Evolutionary conservation across 2,888 invertebrate species (phyloP).

Genomic region (Hoplodrina ambigua): DNA sequence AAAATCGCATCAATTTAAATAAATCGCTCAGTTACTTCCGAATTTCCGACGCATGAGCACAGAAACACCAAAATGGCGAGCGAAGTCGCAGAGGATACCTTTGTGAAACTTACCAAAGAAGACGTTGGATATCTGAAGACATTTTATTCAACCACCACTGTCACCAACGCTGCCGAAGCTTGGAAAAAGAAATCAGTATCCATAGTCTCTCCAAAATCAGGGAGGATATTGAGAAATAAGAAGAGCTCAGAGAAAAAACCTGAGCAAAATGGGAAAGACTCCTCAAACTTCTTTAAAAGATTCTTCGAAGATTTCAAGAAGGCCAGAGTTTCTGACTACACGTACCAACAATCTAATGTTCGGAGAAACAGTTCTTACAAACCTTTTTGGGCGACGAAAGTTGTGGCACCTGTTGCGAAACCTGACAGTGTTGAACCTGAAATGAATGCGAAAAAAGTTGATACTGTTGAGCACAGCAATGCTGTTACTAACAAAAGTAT

Average conservation of each 20-base stretch:
- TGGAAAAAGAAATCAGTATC: slow-evolving; percentile 83
- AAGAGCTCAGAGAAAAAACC: slow-evolving; percentile 44
- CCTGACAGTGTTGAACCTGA: slow-evolving; percentile 44
- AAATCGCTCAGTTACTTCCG: slow-evolving; percentile 48
- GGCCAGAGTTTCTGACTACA: slow-evolving; percentile 80
- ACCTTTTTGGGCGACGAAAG: slow-evolving; percentile 84
- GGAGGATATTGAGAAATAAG: slow-evolving; percentile 73
- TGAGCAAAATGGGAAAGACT: slow-evolving; percentile 55
- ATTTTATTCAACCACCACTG: slow-evolving; percentile 69
- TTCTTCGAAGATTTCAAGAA: slow-evolving; percentile 80
- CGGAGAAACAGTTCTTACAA: slow-evolving; percentile 78
- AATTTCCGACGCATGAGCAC: slow-evolving; percentile 39
- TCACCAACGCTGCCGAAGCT: slow-evolving; percentile 69
- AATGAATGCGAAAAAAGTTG: slow-evolving; percentile 42
- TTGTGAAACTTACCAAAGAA: slow-evolving; percentile 76
- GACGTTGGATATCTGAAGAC: slow-evolving; percentile 76
- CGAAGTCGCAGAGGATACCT: slow-evolving; percentile 76
- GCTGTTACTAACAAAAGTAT: slow-evolving; percentile 67
- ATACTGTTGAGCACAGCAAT: slow-evolving; percentile 63
- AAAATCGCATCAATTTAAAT: slow-evolving; percentile 51
- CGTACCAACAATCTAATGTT: slow-evolving; percentile 78
- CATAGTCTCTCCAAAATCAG: slow-evolving; percentile 82
- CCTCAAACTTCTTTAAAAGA: slow-evolving; percentile 72
- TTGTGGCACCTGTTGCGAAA: slow-evolving; percentile 57
- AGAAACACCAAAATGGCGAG: slow-evolving; percentile 71